Evolutionary conservation across 1,140 invertebrate genomes (phyloP).

Genomic region (Monomorium pharaonis): DNA sequence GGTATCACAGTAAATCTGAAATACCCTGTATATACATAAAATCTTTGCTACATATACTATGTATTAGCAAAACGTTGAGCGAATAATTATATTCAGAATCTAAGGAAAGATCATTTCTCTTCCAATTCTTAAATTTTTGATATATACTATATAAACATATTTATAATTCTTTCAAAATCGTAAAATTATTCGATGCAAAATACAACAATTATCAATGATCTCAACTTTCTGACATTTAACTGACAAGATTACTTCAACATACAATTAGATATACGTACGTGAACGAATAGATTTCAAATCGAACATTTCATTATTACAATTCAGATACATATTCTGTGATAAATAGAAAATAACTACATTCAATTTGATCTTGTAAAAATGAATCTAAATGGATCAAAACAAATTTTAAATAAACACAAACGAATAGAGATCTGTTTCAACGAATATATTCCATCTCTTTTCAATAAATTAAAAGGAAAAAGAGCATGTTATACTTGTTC

Average conservation of each 20-base stretch:
- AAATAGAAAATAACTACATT: background rate
- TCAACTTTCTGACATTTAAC: background rate
- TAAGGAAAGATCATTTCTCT: background rate
- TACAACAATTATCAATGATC: background rate
- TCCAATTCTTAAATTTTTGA: background rate
- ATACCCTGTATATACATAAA: conserved; percentile 3
- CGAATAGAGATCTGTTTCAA: background rate
- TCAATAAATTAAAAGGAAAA: background rate
- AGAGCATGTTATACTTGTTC: background rate
- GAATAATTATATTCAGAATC: background rate
- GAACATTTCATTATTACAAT: background rate
- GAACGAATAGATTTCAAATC: background rate
- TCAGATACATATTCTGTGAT: background rate
- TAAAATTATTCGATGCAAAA: background rate
- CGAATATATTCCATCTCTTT: background rate
- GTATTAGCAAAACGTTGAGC: conserved; percentile 7
- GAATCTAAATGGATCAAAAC: background rate
- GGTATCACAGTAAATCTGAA: no score
- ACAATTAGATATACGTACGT: background rate
- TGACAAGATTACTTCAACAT: background rate
- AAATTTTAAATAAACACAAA: background rate
- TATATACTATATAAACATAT: background rate
- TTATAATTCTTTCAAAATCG: background rate
- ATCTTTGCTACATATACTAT: conserved; percentile 5
- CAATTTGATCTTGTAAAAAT: background rate